Conservation (phyloP, 2,797 vertebrate species). For the Halcyon leucocephala region DNA sequence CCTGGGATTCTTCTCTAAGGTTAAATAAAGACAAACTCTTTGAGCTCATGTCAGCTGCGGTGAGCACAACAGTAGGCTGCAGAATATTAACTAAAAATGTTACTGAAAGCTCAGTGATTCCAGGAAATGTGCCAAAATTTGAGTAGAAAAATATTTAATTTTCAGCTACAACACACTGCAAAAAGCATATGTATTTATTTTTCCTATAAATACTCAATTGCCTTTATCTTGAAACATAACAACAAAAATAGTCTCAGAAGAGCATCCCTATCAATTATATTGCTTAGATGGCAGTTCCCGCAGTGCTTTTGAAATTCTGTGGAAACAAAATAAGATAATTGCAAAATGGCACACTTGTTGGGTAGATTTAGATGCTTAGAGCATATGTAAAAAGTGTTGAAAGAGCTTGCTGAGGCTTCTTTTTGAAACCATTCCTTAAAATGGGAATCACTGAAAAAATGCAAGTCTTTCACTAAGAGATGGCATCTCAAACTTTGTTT, state of each 20-base stretch:
- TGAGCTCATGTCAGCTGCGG: background rate
- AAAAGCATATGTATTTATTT: slow-evolving; percentile 40
- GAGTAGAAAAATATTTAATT: slow-evolving; percentile 43
- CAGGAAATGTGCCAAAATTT: slow-evolving; percentile 33
- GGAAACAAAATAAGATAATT: slow-evolving; percentile 14
- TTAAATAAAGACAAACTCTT: slow-evolving; percentile 35
- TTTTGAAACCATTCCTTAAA: background rate
- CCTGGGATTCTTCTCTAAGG: slow-evolving; percentile 20
- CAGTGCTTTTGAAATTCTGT: background rate
- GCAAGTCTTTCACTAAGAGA: background rate
- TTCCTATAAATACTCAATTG: background rate
- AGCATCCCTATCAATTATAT: background rate
- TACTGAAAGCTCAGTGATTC: slow-evolving; percentile 30
- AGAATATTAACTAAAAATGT: background rate
- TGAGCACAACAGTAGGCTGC: background rate
- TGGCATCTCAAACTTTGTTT: background rate
- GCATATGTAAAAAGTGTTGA: background rate
- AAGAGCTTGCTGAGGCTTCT: background rate
- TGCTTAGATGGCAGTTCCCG: background rate
- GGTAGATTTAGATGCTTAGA: background rate
- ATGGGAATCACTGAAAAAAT: background rate
- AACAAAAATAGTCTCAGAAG: slow-evolving; percentile 24
- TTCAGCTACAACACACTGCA: slow-evolving; percentile 30
- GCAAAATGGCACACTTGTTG: background rate
- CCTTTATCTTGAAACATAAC: slow-evolving; percentile 32